Percentiles rank a stretch among this genome's conserved stretches.
phyloP scores from a whole-genome alignment of 2,888 invertebrate genomes.

The Amblyjoppa fuscipennis region DNA sequence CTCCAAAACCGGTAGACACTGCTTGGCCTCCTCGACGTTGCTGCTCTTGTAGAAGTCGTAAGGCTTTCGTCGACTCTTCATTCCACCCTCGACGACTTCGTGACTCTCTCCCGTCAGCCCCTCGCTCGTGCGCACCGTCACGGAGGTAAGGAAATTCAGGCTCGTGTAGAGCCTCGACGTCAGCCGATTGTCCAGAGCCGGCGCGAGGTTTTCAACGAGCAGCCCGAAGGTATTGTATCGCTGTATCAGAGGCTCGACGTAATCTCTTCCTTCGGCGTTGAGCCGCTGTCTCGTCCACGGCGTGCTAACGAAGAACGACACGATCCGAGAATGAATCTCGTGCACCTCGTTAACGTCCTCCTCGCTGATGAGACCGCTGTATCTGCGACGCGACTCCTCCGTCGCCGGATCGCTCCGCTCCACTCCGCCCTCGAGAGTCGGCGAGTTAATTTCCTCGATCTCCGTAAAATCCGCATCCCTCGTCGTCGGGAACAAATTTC shows the following conservation, averaged over 20 bases:
- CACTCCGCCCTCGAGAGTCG: constrained; percentile 70
- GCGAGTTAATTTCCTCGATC: constrained; percentile 85
- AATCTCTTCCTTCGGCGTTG: constrained; percentile 83
- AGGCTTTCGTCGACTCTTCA: constrained; percentile 65
- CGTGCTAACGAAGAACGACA: constrained; percentile 87
- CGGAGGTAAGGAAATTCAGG: constrained; percentile 86
- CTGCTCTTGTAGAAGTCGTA: constrained; percentile 94
- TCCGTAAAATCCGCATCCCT: constrained; percentile 90
- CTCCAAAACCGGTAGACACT: constrained; percentile 90
- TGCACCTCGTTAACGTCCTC: constrained; percentile 88
- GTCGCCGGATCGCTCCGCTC: constrained; percentile 76
- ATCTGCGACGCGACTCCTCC: constrained; percentile 39
- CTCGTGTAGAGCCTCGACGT: constrained; percentile 87
- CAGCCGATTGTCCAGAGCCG: constrained; percentile 86
- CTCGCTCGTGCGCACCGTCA: constrained; percentile 86
- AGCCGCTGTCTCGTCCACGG: constrained; percentile 87
- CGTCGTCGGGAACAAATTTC: constrained; percentile 90
- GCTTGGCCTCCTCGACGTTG: constrained; percentile 92
- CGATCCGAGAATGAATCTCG: constrained; percentile 88
- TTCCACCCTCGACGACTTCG: constrained; percentile 38
- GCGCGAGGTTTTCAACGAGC: constrained; percentile 86
- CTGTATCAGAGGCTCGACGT: constrained; percentile 87
- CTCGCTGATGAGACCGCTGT: constrained; percentile 84
- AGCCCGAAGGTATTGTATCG: constrained; percentile 88
- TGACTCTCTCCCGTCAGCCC: constrained; percentile 82